Evolutionary conservation across 1,140 invertebrate genomes (phyloP), one percentile per base, ranked within the genome.

Genomic region (Coptotermes formosanus): DNA sequence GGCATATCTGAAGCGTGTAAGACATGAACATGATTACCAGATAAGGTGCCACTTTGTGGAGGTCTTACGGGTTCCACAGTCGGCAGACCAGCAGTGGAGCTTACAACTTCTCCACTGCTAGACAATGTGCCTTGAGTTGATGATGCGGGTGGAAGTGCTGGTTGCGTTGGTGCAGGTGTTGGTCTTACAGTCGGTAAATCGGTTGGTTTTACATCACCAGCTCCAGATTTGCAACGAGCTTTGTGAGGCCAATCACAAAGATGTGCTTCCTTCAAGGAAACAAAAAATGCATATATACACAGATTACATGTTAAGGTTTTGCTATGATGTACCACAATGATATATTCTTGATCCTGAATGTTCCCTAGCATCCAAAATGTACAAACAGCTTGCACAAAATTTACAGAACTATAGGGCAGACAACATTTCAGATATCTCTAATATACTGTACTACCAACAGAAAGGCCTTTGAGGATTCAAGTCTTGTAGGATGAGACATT

Each of bases 211-310:
- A 69, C 12, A 44, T 12, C 87, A 87, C 38, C 38, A 48, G 88
- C 87, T 83, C 89, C 89, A 11, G 64, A 14, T 84, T 88, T 87
- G 89, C 96, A 97, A 23, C 94, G 93, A 0, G 95, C 95, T n/a
- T 92, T 92, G 12, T 90, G 89, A 2, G 96, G 96, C 96, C 96
- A 97, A 88, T 97, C 96, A 88, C 96, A 97, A 83, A 94, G 94
- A 88, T 92, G 92, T 86, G 91, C 91, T 83, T 90, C 89, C 89
- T 92, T 85, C 43, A 88, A 85, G 3, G 19, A 19, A 55, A 12
- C 52, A 55, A 2, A 55, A 55, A 12, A 21, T 55, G 19, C 3
- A 16, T 21, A 55, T 55, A 55, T 21, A 21, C 52, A 55, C 11
- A 19, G 14, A 55, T 55, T 19, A 19, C 14, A 12, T 48, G 3